phyloP scores from a whole-genome alignment of 2,888 invertebrate species.

The Eilema griseolum region DNA sequence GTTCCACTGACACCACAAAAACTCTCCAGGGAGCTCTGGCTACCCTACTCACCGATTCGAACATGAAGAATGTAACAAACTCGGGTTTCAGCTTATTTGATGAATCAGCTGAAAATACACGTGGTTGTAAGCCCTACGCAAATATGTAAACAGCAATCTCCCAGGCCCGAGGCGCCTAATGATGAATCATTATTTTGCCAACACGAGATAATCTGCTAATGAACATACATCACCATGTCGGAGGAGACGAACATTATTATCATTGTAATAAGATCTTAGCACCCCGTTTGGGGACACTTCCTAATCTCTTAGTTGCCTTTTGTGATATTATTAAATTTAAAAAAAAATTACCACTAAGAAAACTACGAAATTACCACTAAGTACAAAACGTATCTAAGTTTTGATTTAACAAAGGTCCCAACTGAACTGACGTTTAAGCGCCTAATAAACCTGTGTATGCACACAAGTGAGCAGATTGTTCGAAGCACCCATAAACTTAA shows the following conservation, averaged over 20 bases:
- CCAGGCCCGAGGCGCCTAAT: neutral
- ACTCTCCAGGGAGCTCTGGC: too few relatives aligned
- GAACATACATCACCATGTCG: slow-evolving; percentile 12
- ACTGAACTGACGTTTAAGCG: slow-evolving; percentile 9
- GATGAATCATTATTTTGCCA: slow-evolving; percentile 1
- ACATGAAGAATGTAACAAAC: neutral
- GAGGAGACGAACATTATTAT: slow-evolving; percentile 4
- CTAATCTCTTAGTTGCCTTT: neutral
- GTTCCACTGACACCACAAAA: too few relatives aligned
- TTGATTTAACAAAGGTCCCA: too few relatives aligned
- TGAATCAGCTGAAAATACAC: neutral
- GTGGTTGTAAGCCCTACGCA: neutral
- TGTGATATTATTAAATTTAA: too few relatives aligned
- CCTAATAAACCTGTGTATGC: slow-evolving; percentile 31
- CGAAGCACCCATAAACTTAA: slow-evolving; percentile 26
- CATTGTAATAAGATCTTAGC: slow-evolving; percentile 6
- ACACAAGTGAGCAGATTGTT: slow-evolving; percentile 26
- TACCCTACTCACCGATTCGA: too few relatives aligned
- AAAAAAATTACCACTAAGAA: neutral
- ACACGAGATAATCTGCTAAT: slow-evolving; percentile 9
- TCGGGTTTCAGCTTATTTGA: neutral
- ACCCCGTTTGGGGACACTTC: neutral
- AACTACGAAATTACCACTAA: too few relatives aligned
- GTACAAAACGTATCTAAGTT: neutral
- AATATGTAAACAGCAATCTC: neutral